Evolutionary conservation across 2,888 invertebrate genomes (phyloP), one percentile per base, ranked within the genome.

Genomic region (Agrotis ipsilon): DNA sequence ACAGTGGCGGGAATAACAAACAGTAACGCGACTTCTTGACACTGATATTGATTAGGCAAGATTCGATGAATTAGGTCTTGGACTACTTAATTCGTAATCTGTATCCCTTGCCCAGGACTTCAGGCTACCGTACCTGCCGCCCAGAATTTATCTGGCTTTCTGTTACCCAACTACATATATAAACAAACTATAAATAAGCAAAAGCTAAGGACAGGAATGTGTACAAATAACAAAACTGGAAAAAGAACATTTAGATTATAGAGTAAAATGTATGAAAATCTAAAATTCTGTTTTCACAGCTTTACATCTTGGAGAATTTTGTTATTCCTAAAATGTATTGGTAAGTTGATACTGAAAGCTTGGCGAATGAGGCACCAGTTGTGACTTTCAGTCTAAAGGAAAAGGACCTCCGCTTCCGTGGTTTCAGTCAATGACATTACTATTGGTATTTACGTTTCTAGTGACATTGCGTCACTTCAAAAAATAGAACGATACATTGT

Each of bases 1-100:
- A 92, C 91, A 89, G 89, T 86, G 90, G 86, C 70, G 86, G 85
- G 96, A 93, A 95, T 96, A 94, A 91, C 89, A 94, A 96, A 83
- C 89, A 93, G 93, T 78, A 76, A 73, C 80, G 81, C 89, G 87
- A 81, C 86, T 88, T 86, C 80, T 82, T 88, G 86, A 71, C 85
- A 82, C 78, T 81, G 85, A 80, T 82, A 80, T 79, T 72, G 72
- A 82, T 86, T 83, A 82, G 79, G 84, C 85, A 88, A 87, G 87
- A 87, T 85, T 81, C 82, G 78, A 85, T 84, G 70, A 82, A 85
- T 82, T 86, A 83, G 70, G 80, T 72, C 78, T 72, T 48, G 71
- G 45, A 52, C 52, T 24, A 66, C 62, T 52, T 64, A 54, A 48
- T n/a, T 27, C 5, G 57, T 24, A 54, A 54, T n/a, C 21, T 3